These are phyloP conservation scores for Limonius californicus DNA, from an alignment of 1,140 invertebrate species.

Conservation along the genomic window DNA sequence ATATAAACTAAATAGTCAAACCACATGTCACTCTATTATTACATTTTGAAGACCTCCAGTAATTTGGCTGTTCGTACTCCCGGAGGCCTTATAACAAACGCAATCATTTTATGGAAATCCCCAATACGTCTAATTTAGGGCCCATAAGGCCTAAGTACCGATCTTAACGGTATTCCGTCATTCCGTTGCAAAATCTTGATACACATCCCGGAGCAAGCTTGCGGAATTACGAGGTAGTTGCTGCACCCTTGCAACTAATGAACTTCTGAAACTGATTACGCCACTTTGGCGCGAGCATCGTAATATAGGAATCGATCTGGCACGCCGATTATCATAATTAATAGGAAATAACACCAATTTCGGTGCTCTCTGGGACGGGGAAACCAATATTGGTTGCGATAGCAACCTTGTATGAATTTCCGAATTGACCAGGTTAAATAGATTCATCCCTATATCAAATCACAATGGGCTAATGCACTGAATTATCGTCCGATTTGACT, in stretches of 20 bases:
- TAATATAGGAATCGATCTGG: conserved; percentile 6
- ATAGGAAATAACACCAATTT: conserved; percentile 13
- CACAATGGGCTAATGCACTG: neutral
- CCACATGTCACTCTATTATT: conserved; percentile 13
- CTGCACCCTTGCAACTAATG: neutral
- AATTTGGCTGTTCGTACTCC: conserved; percentile 10
- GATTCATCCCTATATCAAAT: neutral
- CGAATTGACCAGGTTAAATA: conserved; percentile 6
- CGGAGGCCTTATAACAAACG: conserved; percentile 5
- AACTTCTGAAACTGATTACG: conserved; percentile 11
- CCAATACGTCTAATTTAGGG: conserved; percentile 12
- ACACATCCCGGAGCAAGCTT: too few relatives aligned
- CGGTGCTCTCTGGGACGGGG: neutral
- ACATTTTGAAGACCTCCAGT: conserved; percentile 12
- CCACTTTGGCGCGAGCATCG: neutral
- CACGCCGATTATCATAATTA: conserved; percentile 6
- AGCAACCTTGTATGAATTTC: conserved; percentile 11
- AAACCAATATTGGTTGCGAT: conserved; percentile 14
- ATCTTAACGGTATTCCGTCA: neutral
- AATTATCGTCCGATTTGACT: too few relatives aligned
- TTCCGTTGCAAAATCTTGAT: neutral
- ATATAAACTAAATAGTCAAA: conserved; percentile 15
- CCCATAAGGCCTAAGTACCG: neutral
- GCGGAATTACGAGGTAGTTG: neutral
- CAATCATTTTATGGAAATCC: conserved; percentile 13